These are phyloP conservation scores for Antrozous pallidus DNA, from an alignment of 2,797 vertebrate genomes.

Conservation along the genomic window DNA sequence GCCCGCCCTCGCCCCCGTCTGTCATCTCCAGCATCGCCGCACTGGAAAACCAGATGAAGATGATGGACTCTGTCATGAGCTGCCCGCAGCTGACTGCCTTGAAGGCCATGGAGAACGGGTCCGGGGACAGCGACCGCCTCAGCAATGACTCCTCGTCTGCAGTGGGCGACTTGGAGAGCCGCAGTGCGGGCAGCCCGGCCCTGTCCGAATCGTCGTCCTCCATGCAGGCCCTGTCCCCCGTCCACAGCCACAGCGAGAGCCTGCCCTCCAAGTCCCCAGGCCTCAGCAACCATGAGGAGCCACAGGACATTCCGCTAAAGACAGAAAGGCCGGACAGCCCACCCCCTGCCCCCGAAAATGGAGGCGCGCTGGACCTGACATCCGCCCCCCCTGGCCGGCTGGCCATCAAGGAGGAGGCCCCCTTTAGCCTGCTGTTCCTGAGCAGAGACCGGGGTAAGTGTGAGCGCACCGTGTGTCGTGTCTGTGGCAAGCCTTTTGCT, in stretches of 20 bases:
- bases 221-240: slow-evolving; percentile 93
- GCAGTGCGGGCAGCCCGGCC: slow-evolving; percentile 94
- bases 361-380: slow-evolving; percentile 95
- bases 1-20: slow-evolving; percentile 92
- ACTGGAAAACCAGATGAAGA: slow-evolving; percentile 99
- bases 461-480: slow-evolving; percentile 86
- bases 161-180: slow-evolving; percentile 92
- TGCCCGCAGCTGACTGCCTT: slow-evolving; percentile 88
- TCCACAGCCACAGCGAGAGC: slow-evolving; percentile 92
- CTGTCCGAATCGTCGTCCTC: slow-evolving; percentile 96
- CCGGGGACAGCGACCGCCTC: slow-evolving; percentile 91
- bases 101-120: slow-evolving; percentile 90
- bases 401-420: slow-evolving; percentile 95
- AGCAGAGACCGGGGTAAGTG: slow-evolving; percentile 96
- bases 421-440: slow-evolving; percentile 98
- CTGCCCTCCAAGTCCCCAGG: slow-evolving; percentile 92
- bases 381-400: slow-evolving; percentile 90
- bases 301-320: slow-evolving; percentile 91
- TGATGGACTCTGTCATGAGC: slow-evolving; percentile 95
- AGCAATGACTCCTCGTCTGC: slow-evolving; percentile 92
- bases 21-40: slow-evolving; percentile 98
- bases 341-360: slow-evolving; percentile 89
- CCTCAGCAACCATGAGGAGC: slow-evolving; percentile 88
- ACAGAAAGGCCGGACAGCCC: slow-evolving; percentile 96
- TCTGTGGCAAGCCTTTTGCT: slow-evolving; percentile 90